phyloP scores from a whole-genome alignment of 2,888 invertebrate species.

The Aplocera efformata region DNA sequence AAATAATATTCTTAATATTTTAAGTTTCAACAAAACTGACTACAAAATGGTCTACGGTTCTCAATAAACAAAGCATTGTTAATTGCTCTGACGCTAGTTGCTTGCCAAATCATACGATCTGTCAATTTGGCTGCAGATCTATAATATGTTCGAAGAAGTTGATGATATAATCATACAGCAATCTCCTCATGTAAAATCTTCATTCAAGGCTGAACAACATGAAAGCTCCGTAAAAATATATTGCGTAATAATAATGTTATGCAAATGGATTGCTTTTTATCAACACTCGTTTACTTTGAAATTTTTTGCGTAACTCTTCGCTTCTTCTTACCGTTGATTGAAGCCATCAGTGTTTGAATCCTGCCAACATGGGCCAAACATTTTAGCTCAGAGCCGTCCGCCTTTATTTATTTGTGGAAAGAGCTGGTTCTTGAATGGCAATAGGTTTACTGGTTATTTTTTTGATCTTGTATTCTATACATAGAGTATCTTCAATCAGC shows the following conservation, averaged over 20 bases:
- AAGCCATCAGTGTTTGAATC: conserved; percentile 44
- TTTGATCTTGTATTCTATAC: conserved; percentile 32
- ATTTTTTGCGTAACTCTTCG: conserved; percentile 38
- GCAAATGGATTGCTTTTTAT: conserved; percentile 26
- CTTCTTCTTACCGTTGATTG: conserved; percentile 45
- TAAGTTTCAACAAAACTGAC: too few relatives aligned
- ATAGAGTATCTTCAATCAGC: conserved; percentile 54
- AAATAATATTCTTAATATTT: too few relatives aligned
- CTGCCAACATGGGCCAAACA: conserved; percentile 30
- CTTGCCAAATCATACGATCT: too few relatives aligned
- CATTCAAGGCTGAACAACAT: conserved; percentile 5
- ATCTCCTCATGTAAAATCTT: conserved; percentile 3
- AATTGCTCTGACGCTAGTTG: too few relatives aligned
- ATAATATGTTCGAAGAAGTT: too few relatives aligned
- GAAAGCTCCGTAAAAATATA: conserved; percentile 13
- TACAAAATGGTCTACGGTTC: too few relatives aligned
- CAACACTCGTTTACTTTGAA: conserved; percentile 34
- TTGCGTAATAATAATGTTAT: conserved; percentile 15
- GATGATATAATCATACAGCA: background rate
- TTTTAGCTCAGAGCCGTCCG: conserved; percentile 7
- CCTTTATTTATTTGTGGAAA: conserved; percentile 5
- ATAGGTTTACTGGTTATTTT: conserved; percentile 9
- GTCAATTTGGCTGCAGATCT: too few relatives aligned
- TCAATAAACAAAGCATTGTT: too few relatives aligned
- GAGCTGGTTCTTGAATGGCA: conserved; percentile 12